phyloP scores from a whole-genome alignment of 2,113 vertebrate genomes.

The Chionomys nivalis region DNA sequence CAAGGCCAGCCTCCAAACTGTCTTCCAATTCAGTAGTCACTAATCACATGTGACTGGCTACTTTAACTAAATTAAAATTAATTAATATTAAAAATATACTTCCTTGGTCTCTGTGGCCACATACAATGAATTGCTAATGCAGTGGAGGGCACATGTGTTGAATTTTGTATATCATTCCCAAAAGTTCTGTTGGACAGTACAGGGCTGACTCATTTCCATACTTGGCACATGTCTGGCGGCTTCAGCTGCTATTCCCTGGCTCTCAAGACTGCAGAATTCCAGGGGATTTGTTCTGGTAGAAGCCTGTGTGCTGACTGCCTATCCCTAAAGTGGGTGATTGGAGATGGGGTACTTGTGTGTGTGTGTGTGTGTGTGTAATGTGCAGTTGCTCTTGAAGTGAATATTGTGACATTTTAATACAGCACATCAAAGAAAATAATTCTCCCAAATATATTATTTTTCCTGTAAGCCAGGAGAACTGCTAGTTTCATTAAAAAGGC shows the following conservation, averaged over 20 bases:
- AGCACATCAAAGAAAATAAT: slow-evolving; percentile 28
- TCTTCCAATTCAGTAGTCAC: background rate
- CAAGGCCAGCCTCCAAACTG: background rate
- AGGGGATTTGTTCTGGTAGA: background rate
- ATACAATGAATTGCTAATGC: background rate
- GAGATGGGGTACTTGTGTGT: background rate
- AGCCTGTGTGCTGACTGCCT: background rate
- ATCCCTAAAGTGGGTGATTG: no score
- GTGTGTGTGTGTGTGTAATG: background rate
- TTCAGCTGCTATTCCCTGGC: background rate
- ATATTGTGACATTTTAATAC: background rate
- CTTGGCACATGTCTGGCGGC: background rate
- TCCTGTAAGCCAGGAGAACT: slow-evolving; percentile 66
- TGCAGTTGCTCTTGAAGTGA: background rate
- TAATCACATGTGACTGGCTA: background rate
- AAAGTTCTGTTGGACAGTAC: background rate
- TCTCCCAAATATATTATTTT: slow-evolving; percentile 67
- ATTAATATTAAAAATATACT: background rate
- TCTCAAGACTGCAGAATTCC: background rate
- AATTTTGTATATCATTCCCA: background rate
- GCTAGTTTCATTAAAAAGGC: slow-evolving; percentile 75
- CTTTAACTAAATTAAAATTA: background rate
- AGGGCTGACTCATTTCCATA: background rate
- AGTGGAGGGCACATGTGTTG: background rate
- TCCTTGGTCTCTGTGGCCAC: background rate